Evolutionary conservation across 2,888 invertebrate species (phyloP), one percentile per base, ranked within the genome.

Genomic region (Ennomos quercinarius): DNA sequence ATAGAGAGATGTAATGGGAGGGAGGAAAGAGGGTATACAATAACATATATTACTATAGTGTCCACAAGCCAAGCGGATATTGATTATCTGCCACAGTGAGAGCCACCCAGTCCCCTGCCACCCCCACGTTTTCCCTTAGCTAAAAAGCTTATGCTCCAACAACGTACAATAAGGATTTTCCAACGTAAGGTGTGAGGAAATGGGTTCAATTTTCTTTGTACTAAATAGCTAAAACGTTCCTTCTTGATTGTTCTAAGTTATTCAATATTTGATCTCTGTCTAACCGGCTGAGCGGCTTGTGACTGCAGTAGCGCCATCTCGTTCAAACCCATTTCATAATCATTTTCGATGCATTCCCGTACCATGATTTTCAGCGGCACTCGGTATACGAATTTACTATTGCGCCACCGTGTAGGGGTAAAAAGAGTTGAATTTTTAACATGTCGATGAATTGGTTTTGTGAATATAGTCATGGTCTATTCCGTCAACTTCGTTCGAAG

Each of bases 11-110:
- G 40, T 60, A 49, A 41, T 42, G 60, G 44, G 86, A 63, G 65
- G 66, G 85, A 92, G 73, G 71, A 76, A 78, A 71, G 78, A 76
- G 76, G 87, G 79, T 81, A 84, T 84, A 89, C 84, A 89, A 88
- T 90, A 91, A 89, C 91, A 86, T 91, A 92, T 93, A 93, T 88
- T 89, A 89, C 87, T 90, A 90, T 90, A 91, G 89, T 92, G 93
- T 92, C 93, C 93, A 93, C 91, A 91, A 92, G 93, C 92, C 93
- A 91, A 92, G 93, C 93, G 93, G 93, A 93, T 93, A 93, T 93
- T 93, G 93, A 93, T 93, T 93, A 93, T 93, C 93, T 93, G 92
- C 92, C 92, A 92, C 91, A 92, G 92, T 89, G 91, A 91, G 91
- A 92, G 90, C 89, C 88, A 85, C 87, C 86, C 80, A 84, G 78